A percentile compares a stretch with the other conserved stretches of the same genome.
phyloP scores from a whole-genome alignment of 2,113 vertebrate species.

The Varanus salvator region DNA sequence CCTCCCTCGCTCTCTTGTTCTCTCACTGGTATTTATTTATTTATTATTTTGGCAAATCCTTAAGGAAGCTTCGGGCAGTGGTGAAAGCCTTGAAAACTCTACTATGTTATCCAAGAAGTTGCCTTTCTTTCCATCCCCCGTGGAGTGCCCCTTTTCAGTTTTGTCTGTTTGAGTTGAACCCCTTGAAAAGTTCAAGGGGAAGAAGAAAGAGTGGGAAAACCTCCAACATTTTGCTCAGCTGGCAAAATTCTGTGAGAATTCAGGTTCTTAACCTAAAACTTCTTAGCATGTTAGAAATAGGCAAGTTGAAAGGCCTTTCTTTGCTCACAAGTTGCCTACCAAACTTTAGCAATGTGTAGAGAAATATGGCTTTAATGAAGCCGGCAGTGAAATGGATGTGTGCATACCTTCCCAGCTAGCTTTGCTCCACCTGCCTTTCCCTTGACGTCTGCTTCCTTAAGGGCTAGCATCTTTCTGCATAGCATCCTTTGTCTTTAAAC shows the following conservation, averaged over 20 bases:
- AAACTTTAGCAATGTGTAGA: background rate
- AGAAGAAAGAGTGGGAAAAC: background rate
- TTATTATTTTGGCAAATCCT: background rate
- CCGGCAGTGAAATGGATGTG: background rate
- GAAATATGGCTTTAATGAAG: background rate
- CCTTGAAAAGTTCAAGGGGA: background rate
- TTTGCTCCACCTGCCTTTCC: background rate
- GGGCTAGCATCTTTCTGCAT: background rate
- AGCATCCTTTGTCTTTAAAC: background rate
- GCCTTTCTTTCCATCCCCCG: background rate
- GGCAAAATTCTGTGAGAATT: rapidly evolving
- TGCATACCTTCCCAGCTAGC: background rate
- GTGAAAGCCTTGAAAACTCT: background rate
- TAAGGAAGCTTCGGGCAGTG: background rate
- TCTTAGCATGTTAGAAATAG: background rate
- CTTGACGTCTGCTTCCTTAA: background rate
- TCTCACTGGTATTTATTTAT: background rate
- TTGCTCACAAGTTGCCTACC: background rate
- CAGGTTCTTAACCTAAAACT: rapidly evolving
- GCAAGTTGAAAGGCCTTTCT: background rate
- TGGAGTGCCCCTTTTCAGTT: background rate
- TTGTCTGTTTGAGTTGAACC: background rate
- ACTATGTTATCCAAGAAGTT: background rate
- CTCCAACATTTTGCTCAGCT: background rate
- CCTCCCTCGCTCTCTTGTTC: no score